phyloP scores from a whole-genome alignment of 2,888 invertebrate species.

The Drosophila neotestacea region DNA sequence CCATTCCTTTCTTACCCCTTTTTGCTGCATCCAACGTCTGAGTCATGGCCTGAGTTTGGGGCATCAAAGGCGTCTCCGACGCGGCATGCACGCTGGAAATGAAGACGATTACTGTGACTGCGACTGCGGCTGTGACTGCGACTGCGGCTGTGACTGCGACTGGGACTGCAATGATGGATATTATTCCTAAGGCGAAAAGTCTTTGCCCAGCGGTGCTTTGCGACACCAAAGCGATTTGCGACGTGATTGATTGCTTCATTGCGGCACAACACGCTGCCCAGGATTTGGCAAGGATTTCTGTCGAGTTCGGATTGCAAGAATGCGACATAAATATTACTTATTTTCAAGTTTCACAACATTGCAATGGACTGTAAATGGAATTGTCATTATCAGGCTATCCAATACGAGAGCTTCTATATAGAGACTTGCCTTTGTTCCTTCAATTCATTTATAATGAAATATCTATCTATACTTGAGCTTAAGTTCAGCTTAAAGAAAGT shows the following conservation, averaged over 20 bases:
- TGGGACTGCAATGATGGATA: slow-evolving; percentile 78
- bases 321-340: slow-evolving; percentile 63
- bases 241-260: slow-evolving; percentile 80
- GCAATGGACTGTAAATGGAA: slow-evolving; percentile 8
- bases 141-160: slow-evolving; percentile 31
- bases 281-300: slow-evolving; percentile 71
- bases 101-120: slow-evolving; percentile 74
- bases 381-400: slow-evolving; percentile 11
- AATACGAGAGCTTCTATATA: not conserved
- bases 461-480: not conserved
- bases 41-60: slow-evolving; percentile 64
- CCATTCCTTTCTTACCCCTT: slow-evolving; percentile 10
- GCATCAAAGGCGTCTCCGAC: slow-evolving; percentile 82
- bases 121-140: no score
- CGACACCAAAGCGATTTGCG: slow-evolving; percentile 81
- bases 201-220: slow-evolving; percentile 82
- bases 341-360: slow-evolving; percentile 16
- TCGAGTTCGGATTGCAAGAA: slow-evolving; percentile 18
- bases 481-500: no score
- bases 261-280: slow-evolving; percentile 67
- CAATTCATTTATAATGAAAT: not conserved
- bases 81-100: slow-evolving; percentile 72
- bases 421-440: not conserved
- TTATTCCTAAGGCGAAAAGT: slow-evolving; percentile 81
- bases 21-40: slow-evolving; percentile 54